Evolutionary conservation across 2,113 vertebrate species (phyloP), one percentile per base, ranked within the genome.

Genomic region (Elanus axillaris): DNA sequence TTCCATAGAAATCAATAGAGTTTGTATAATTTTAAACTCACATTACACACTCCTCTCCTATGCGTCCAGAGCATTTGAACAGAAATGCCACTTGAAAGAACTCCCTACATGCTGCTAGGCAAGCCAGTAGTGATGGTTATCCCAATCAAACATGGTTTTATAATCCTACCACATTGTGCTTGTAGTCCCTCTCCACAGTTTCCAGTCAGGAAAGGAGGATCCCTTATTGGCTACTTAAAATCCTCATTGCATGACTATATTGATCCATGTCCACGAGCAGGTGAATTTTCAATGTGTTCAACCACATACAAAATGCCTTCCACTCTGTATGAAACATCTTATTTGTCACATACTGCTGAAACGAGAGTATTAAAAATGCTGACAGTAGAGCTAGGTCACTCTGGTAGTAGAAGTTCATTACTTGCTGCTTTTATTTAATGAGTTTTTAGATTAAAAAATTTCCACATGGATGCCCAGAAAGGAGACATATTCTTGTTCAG

Each of bases 371-470:
- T 85, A 87, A 77, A 62, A 95, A 76, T 66, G 67, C 55, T 92
- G 85, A 88, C 74, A 83, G 71, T 77, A 88, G 17, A 83, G 85
- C 40, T 64, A 82, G 77, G 85, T 92, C 88, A 94, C 38, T 92
- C 40, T 90, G 3, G 6, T 63, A 21, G 32, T 78, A 2, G 20
- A 87, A 82, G 26, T 85, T 90, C 78, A 69, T 91, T 92, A 86
- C 67, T 93, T 2, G 1, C 62, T 88, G 68, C 89, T 95, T 96
- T 86, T 91, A 87, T 72, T 90, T 96, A 95, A 93, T 40, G 80
- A 94, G 80, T 40, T 95, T 95, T 95, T 69, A 93, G 56, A 95
- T 75, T 63, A 85, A 96, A 96, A 87, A 78, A 64, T 21, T 94
- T 96, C 80, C 87, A 94, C 73, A 75, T 82, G 90, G 74, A 72